phyloP scores from a whole-genome alignment of 2,797 vertebrate genomes.

The Oreonectes daqikongensis region DNA sequence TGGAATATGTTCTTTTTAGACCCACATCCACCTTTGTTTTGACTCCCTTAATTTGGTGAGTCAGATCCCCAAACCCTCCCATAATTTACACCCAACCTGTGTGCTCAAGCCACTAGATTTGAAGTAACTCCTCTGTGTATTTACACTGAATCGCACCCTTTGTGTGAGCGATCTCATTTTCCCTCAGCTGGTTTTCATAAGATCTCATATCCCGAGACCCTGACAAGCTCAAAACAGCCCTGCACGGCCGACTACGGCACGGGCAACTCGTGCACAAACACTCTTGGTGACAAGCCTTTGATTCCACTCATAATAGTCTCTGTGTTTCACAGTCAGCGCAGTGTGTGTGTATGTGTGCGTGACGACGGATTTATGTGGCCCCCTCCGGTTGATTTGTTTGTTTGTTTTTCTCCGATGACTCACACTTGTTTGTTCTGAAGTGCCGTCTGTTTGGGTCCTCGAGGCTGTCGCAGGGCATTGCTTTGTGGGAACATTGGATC shows the following conservation, averaged over 20 bases:
- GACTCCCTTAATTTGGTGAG: background rate
- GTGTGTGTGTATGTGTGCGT: constrained; percentile 38
- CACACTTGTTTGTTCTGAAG: constrained; percentile 20
- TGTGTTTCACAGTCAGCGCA: constrained; percentile 29
- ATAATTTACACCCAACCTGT: background rate
- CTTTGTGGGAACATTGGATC: constrained; percentile 23
- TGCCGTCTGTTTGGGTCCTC: constrained; percentile 14
- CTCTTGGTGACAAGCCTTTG: constrained; percentile 49
- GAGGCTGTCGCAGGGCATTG: constrained; percentile 1
- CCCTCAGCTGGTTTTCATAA: constrained; percentile 51
- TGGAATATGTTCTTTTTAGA: constrained; percentile 11
- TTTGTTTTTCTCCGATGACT: constrained; percentile 36
- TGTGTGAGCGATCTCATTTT: constrained; percentile 30
- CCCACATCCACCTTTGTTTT: background rate
- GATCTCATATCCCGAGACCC: constrained; percentile 26
- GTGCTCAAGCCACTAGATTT: background rate
- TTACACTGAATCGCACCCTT: constrained; percentile 36
- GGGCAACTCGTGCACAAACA: constrained; percentile 39
- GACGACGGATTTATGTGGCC: constrained; percentile 36
- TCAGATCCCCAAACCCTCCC: background rate
- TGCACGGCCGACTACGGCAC: constrained; percentile 24
- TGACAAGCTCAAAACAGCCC: constrained; percentile 25
- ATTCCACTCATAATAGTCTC: constrained; percentile 37
- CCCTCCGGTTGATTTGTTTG: constrained; percentile 38
- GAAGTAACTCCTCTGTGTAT: constrained; percentile 19